Conservation (phyloP, 2,797 vertebrate species). For the Rhodeus uyekii region DNA sequence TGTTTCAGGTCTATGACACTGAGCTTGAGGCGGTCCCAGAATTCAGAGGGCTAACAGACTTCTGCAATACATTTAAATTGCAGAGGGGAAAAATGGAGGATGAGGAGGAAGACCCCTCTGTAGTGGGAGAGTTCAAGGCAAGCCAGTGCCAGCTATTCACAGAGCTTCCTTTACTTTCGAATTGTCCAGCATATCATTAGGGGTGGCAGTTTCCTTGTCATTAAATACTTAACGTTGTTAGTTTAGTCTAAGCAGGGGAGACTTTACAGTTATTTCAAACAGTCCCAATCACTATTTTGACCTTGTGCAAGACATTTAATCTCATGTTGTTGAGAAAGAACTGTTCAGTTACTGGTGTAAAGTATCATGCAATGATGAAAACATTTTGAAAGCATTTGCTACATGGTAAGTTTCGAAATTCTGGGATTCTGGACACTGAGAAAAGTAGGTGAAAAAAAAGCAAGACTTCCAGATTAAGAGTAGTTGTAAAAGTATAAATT, state of each 20-base stretch:
- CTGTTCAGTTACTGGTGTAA: not conserved
- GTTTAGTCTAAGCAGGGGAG: not conserved
- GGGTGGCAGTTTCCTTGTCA: not conserved
- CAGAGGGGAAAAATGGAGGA: slow-evolving; percentile 86
- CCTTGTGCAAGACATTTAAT: not conserved
- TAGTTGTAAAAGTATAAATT: not conserved
- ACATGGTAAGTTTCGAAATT: not conserved
- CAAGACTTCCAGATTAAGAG: not conserved
- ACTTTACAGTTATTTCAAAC: not conserved
- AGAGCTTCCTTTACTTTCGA: not conserved
- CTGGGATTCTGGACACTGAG: slow-evolving; percentile 4
- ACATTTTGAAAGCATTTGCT: slow-evolving; percentile 8
- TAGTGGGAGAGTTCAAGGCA: slow-evolving; percentile 97
- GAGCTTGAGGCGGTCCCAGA: slow-evolving; percentile 86
- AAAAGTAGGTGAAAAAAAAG: not conserved
- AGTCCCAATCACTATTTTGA: not conserved
- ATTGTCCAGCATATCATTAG: not conserved
- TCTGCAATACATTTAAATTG: slow-evolving; percentile 93
- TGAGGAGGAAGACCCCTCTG: slow-evolving; percentile 88
- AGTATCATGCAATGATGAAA: slow-evolving; percentile 3
- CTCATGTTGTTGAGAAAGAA: not conserved
- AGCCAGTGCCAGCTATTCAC: slow-evolving; percentile 39
- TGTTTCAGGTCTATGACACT: slow-evolving; percentile 82
- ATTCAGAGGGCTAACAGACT: slow-evolving; percentile 90
- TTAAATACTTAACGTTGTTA: not conserved